Evolutionary conservation across 2,888 invertebrate genomes (phyloP).

Genomic region (Athetis lepigone): DNA sequence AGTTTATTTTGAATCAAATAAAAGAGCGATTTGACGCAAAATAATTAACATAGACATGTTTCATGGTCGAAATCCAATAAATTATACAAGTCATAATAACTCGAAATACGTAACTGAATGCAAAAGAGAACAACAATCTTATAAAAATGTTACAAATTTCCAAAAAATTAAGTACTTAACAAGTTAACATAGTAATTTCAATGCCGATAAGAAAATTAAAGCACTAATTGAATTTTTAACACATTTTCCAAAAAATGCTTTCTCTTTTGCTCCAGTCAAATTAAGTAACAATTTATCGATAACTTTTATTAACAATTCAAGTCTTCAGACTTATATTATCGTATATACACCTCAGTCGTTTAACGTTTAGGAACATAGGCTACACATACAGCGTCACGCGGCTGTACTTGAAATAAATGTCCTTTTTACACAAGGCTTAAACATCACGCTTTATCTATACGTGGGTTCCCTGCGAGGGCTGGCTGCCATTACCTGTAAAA

Average conservation of each 20-base stretch:
- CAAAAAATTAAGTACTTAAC: neutral
- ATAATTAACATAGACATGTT: slow-evolving; percentile 17
- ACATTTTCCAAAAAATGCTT: neutral
- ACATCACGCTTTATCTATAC: slow-evolving; percentile 73
- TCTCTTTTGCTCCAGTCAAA: slow-evolving; percentile 13
- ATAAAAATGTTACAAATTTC: neutral
- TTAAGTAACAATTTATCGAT: slow-evolving; percentile 26
- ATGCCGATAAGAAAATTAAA: neutral
- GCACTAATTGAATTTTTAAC: neutral
- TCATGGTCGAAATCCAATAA: slow-evolving; percentile 41
- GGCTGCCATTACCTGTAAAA: slow-evolving; percentile 82
- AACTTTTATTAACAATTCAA: slow-evolving; percentile 38
- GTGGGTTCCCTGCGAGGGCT: slow-evolving; percentile 83
- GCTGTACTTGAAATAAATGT: slow-evolving; percentile 44
- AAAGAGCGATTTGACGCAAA: slow-evolving; percentile 5
- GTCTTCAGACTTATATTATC: slow-evolving; percentile 59
- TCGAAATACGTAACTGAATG: slow-evolving; percentile 17
- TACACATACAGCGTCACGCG: slow-evolving; percentile 63
- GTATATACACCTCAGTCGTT: slow-evolving; percentile 75
- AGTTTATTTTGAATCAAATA: slow-evolving; percentile 9
- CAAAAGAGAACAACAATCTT: neutral
- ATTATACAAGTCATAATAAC: slow-evolving; percentile 40
- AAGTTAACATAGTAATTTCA: neutral
- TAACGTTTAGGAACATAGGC: slow-evolving; percentile 67
- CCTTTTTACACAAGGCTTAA: slow-evolving; percentile 64